These are phyloP conservation scores for Antigone vipio DNA, from an alignment of 2,113 vertebrate species.

Conservation along the genomic window DNA sequence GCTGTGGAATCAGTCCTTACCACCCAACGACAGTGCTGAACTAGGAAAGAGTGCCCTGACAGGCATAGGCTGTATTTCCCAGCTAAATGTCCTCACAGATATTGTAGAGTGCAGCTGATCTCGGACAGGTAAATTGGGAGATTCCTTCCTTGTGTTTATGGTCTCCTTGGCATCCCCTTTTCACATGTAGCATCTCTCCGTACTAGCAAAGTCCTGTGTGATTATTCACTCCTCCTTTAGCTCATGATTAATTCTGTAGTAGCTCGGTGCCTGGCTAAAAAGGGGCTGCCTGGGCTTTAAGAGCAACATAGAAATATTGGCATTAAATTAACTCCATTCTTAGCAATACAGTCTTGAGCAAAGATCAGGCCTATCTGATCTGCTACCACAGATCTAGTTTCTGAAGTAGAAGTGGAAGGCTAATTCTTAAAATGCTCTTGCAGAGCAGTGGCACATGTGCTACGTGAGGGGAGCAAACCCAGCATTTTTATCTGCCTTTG, in stretches of 20 bases:
- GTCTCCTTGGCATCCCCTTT: not conserved
- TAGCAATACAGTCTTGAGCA: not conserved
- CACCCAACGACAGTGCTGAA: not conserved
- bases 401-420: not conserved
- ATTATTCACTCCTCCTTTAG: not conserved
- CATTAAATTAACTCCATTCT: not conserved
- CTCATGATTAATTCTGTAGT: not conserved
- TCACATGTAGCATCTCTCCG: not conserved
- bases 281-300: not conserved
- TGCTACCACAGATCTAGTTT: not conserved
- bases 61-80: not conserved
- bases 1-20: not conserved
- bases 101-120: not conserved
- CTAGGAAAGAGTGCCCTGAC: not conserved
- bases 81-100: not conserved
- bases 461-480: not conserved
- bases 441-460: not conserved
- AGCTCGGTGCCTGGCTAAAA: not conserved
- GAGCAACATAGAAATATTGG: not conserved
- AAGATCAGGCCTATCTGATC: not conserved
- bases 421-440: not conserved
- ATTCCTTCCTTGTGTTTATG: not conserved
- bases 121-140: not conserved
- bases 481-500: not conserved
- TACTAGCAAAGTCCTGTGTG: not conserved